Evolutionary conservation across 2,797 vertebrate genomes (phyloP), one percentile per base, ranked within the genome.

Genomic region (Crocodylus rhombifer): DNA sequence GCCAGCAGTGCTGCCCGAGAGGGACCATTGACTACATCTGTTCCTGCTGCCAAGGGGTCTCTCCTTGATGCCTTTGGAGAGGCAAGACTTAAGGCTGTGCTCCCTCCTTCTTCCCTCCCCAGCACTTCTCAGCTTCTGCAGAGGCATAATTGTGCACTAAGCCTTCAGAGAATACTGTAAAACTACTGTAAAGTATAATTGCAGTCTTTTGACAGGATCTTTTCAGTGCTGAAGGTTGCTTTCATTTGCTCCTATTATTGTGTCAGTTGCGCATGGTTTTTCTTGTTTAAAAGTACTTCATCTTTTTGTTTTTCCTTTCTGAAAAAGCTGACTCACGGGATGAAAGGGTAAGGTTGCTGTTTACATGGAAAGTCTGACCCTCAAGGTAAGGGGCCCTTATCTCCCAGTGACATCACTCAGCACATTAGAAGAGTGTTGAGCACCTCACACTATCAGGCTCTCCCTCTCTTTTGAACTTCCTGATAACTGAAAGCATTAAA

Each of bases 161-260:
- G 28, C 55, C 61, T 90, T 92, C 67, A 69, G 80, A 94, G 86
- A 8, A 55, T 80, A 75, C 51, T 80, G 55, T 84, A 67, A 89
- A 85, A 64, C 57, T 87, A 7, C 51, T 78, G n/a, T 36, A 16
- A 75, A 67, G 55, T 9, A 1, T 69, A 86, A 58, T 61, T 92
- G 67, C 56, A 30, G 36, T 67, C 86, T 86, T 79, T 83, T 94
- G 85, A 93, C 55, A 91, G 58, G 2, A 33, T 91, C 36, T 89
- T 90, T 89, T 26, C 78, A 2, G 83, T 65, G 36, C 55, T 83
- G 58, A 63, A 11, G 55, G 55, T 58, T 62, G 14, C 89, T 86
- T 94, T 87, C 64, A 9, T 90, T 93, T 86, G 30, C 82, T 87
- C 55, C 58, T 78, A 12, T 94, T 94, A 84, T 28, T 85, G 23